phyloP scores from a whole-genome alignment of 2,113 vertebrate genomes.

The Cryptomyrus ogoouensis region DNA sequence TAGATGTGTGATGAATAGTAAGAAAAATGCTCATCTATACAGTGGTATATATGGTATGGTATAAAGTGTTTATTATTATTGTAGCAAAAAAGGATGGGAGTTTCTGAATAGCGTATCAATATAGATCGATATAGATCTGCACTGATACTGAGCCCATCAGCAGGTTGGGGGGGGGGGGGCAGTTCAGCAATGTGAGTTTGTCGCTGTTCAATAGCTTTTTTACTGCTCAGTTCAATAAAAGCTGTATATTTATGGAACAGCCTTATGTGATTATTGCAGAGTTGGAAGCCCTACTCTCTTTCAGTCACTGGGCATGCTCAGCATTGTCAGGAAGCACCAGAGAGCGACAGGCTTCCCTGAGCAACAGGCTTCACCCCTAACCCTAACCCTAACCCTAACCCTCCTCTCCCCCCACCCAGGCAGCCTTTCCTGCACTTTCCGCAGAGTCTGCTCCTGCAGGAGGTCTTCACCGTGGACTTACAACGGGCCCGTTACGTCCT shows the following conservation, averaged over 20 bases:
- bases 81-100: no score
- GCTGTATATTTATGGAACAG: not conserved
- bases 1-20: not conserved
- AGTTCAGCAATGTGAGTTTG: not conserved
- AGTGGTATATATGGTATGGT: no score
- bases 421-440: slow-evolving; percentile 68
- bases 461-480: slow-evolving; percentile 68
- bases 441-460: slow-evolving; percentile 65
- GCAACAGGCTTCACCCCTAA: not conserved
- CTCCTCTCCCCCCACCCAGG: slow-evolving; percentile 46
- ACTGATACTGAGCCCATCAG: not conserved
- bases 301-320: not conserved
- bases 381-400: not conserved
- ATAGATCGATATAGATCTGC: not conserved
- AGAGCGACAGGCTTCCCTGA: not conserved
- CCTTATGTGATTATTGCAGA: not conserved
- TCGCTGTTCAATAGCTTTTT: not conserved
- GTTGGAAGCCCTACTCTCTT: not conserved
- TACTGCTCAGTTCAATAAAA: not conserved
- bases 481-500: slow-evolving; percentile 61
- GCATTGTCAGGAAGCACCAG: not conserved
- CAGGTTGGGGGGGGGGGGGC: not conserved
- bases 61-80: no score
- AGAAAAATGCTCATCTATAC: not conserved
- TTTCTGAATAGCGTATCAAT: no score